phyloP scores from a whole-genome alignment of 2,888 invertebrate genomes.

The Spodoptera picta region DNA sequence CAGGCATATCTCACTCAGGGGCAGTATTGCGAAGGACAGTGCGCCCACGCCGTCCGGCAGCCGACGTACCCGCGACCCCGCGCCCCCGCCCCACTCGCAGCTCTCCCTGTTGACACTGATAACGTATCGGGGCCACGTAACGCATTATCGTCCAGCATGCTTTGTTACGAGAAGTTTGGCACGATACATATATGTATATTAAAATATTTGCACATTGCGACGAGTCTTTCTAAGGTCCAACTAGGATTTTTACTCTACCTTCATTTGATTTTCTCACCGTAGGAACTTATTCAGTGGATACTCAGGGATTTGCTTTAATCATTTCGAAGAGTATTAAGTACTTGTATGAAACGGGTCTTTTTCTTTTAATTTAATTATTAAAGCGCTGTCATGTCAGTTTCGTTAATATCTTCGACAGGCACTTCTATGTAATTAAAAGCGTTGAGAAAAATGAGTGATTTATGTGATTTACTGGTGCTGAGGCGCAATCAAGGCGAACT shows the following conservation, averaged over 20 bases:
- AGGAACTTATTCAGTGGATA: no score
- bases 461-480: slow-evolving; percentile 38
- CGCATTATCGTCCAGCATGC: slow-evolving; percentile 44
- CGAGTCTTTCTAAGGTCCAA: no score
- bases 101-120: slow-evolving; percentile 67
- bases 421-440: slow-evolving; percentile 24
- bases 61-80: slow-evolving; percentile 40
- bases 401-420: slow-evolving; percentile 26
- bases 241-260: no score
- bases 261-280: no score
- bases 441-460: slow-evolving; percentile 47
- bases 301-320: no score
- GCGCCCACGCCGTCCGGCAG: slow-evolving; percentile 80
- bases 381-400: slow-evolving; percentile 11
- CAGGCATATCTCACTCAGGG: slow-evolving; percentile 67
- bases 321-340: no score
- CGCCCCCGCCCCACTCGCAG: slow-evolving; percentile 36
- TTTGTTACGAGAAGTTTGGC: slow-evolving; percentile 35
- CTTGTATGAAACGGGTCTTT: neutral
- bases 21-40: slow-evolving; percentile 82
- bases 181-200: slow-evolving; percentile 1
- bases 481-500: slow-evolving; percentile 37
- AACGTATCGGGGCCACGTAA: slow-evolving; percentile 69
- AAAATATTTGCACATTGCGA: no score
- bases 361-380: slow-evolving; percentile 10